Base-by-base conservation (phyloP, 2,113 vertebrate genomes). In the Myanophis thanlyinensis region DNA sequence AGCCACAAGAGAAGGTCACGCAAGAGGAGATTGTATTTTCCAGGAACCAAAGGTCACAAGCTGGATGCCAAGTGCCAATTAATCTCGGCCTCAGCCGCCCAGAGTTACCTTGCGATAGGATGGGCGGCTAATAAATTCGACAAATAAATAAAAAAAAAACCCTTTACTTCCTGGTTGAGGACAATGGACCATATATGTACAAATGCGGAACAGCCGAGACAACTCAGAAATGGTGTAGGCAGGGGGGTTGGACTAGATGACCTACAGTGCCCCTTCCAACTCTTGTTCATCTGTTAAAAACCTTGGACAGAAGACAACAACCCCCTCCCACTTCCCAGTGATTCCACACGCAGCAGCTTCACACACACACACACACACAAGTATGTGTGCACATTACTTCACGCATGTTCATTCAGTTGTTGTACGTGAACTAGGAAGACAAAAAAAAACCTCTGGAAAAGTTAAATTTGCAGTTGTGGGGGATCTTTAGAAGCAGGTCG, bases 331-430 rank as follows among this genome's bases (percentile, higher is more conserved):
- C n/a, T 18, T 35, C 30, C 15, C 30, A 7, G 15, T 35, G n/a
- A 73, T n/a, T 73, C 13, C 27, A 30, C n/a, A n/a, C n/a, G n/a
- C n/a, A n/a, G n/a, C n/a, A n/a, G 11, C 11, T 62, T 62, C n/a
- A 8, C 54, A 52, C 51, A 18, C 15, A 51, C 49, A 54, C 54
- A n/a, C 30, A n/a, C 0, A 4, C n/a, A n/a, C n/a, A n/a, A n/a
- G n/a, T n/a, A 13, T 3, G 2, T 0, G 1, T 73, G 62, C 4
- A 30, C 8, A 0, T 18, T 15, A n/a, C 13, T 35, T 73, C n/a
- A 15, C 0, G n/a, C n/a, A 3, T 5, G 13, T 73, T 35, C 30
- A 4, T n/a, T 35, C n/a, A 18, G 0, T 62, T 56, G 56, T 59
- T 30, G 13, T 35, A 73, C n/a, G 4, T 73, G n/a, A 73, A 35